A percentile compares a stretch with the other conserved stretches of the same genome.
phyloP scores from a whole-genome alignment of 2,797 vertebrate genomes.

The Neostethus bicornis region DNA sequence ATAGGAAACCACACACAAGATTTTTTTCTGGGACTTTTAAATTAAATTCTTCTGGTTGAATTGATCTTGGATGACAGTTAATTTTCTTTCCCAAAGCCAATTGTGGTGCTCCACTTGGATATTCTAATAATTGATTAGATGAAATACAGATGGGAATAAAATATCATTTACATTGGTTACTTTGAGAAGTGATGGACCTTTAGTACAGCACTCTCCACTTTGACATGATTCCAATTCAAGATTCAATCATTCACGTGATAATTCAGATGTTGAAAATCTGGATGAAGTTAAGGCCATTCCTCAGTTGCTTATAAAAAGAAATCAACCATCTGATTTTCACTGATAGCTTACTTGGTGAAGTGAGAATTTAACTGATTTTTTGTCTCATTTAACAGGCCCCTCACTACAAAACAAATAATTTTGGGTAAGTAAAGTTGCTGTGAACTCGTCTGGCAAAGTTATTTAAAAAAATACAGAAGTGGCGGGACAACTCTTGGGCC shows the following conservation, averaged over 20 bases:
- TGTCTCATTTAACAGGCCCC: conserved; percentile 36
- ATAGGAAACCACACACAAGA: too few species aligned
- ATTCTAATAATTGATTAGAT: too few species aligned
- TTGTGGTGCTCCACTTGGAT: too few species aligned
- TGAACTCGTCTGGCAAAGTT: neutral
- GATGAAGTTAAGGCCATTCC: neutral
- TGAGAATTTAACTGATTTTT: neutral
- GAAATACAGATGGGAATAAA: too few species aligned
- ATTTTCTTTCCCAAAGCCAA: too few species aligned
- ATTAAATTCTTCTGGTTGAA: too few species aligned
- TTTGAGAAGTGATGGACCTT: too few species aligned
- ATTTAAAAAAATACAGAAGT: neutral
- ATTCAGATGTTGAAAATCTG: neutral
- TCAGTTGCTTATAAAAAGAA: neutral
- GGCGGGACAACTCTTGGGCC: neutral
- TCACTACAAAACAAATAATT: accelerated
- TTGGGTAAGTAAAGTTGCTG: conserved; percentile 34
- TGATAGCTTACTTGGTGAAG: neutral
- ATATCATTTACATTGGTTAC: too few species aligned
- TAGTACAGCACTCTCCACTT: neutral
- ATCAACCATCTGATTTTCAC: neutral
- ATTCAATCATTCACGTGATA: neutral
- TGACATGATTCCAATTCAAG: neutral
- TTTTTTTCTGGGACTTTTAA: too few species aligned
- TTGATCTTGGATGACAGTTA: too few species aligned